phyloP scores from a whole-genome alignment of 2,888 invertebrate species.

The Agriopis aurantiaria region DNA sequence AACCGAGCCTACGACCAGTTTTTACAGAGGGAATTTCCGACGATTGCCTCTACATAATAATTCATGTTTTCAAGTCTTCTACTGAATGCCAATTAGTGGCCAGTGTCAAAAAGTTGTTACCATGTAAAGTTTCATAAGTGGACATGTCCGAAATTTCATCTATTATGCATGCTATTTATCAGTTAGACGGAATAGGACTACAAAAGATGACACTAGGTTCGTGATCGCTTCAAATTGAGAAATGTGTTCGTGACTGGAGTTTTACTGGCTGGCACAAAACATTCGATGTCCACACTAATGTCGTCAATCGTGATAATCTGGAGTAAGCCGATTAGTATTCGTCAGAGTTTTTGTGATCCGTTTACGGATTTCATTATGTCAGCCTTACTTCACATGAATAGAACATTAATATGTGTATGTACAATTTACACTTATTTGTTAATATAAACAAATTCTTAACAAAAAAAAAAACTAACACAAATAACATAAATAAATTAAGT shows the following conservation, averaged over 20 bases:
- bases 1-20: constrained; percentile 4
- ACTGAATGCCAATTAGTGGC: constrained; percentile 63
- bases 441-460: too few species aligned
- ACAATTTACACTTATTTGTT: too few species aligned
- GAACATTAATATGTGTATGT: not conserved
- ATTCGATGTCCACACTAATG: constrained; percentile 25
- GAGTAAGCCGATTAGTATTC: constrained; percentile 33
- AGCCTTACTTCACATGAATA: constrained; percentile 7
- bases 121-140: constrained; percentile 50
- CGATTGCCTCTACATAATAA: constrained; percentile 13
- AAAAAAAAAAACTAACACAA: too few species aligned
- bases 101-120: constrained; percentile 49
- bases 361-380: constrained; percentile 9
- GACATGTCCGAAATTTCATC: constrained; percentile 57
- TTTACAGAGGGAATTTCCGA: constrained; percentile 4
- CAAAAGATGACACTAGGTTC: constrained; percentile 57
- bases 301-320: constrained; percentile 24
- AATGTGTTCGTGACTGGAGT: constrained; percentile 52
- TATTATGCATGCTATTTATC: constrained; percentile 47
- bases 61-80: constrained; percentile 48
- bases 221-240: constrained; percentile 54
- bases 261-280: constrained; percentile 28
- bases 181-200: constrained; percentile 53
- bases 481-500: too few species aligned
- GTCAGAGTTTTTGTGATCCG: constrained; percentile 3